Evolutionary conservation across 2,888 invertebrate species (phyloP).

Genomic region (Lithophane ornitopus): DNA sequence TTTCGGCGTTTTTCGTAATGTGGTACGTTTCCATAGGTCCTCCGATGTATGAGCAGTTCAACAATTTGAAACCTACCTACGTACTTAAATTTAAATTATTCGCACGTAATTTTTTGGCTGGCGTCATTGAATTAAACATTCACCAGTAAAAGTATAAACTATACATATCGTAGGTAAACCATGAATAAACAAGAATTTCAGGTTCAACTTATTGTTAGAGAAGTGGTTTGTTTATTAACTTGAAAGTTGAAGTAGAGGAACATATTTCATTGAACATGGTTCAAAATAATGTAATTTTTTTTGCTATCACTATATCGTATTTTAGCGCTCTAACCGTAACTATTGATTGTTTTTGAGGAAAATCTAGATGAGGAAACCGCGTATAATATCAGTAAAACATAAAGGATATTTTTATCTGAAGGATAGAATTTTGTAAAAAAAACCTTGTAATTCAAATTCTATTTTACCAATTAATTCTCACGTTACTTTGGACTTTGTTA

Average conservation of each 20-base stretch:
- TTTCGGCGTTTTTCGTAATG: too few relatives aligned
- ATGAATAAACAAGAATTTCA: conserved; percentile 8
- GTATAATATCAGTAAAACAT: background rate
- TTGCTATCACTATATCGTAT: background rate
- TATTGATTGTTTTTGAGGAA: background rate
- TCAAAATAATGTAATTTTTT: background rate
- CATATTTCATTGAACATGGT: background rate
- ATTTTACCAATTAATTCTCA: conserved; percentile 8
- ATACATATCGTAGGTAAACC: background rate
- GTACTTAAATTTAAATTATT: background rate
- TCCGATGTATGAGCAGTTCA: background rate
- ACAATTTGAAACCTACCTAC: background rate
- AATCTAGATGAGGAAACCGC: background rate
- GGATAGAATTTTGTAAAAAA: background rate
- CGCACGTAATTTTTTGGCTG: background rate
- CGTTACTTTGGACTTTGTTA: conserved; percentile 6
- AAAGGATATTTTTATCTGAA: background rate
- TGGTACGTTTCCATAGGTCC: too few relatives aligned
- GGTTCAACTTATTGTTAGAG: background rate
- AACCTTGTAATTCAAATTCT: conserved; percentile 4
- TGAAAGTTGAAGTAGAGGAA: background rate
- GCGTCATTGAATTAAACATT: conserved; percentile 1
- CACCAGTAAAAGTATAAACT: background rate
- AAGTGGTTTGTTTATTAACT: background rate
- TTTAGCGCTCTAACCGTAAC: background rate